A percentile compares a stretch with the other conserved stretches of the same genome.
These are phyloP conservation scores for Drosophila maculinotata DNA, from an alignment of 2,888 invertebrate species.

Conservation along the genomic window DNA sequence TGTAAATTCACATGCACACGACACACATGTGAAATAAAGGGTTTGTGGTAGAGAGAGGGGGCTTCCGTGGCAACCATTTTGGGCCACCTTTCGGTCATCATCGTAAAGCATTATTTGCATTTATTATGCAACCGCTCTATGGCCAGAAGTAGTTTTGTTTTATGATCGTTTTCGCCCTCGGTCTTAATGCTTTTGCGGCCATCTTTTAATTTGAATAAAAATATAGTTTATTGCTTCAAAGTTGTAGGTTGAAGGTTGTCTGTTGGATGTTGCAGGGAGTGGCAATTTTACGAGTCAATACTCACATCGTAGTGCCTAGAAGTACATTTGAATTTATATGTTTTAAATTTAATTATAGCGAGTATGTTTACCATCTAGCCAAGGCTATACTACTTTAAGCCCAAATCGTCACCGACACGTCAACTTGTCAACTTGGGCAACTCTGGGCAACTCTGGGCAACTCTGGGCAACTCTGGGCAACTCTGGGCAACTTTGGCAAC, in stretches of 20 bases:
- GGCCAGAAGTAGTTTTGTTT: constrained; percentile 39
- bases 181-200: constrained; percentile 24
- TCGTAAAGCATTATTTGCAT: constrained; percentile 82
- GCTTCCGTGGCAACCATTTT: constrained; percentile 1
- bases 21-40: constrained; percentile 11
- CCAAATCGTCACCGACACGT: constrained; percentile 8
- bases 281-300: constrained; percentile 8
- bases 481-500: too few relatives aligned
- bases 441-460: too few relatives aligned
- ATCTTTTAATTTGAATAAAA: constrained; percentile 68
- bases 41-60: background rate
- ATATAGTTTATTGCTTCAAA: constrained; percentile 57
- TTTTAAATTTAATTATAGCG: constrained; percentile 54
- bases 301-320: constrained; percentile 2
- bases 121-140: constrained; percentile 75
- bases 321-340: constrained; percentile 28
- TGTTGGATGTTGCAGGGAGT: too few relatives aligned
- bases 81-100: constrained; percentile 41
- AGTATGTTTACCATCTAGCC: constrained; percentile 1
- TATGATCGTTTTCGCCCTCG: constrained; percentile 61
- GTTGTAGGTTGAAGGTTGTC: background rate
- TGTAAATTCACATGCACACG: background rate
- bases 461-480: too few relatives aligned
- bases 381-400: background rate
- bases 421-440: background rate